Evolutionary conservation across 2,888 invertebrate genomes (phyloP).

Genomic region (Torymus aiolomorphi): DNA sequence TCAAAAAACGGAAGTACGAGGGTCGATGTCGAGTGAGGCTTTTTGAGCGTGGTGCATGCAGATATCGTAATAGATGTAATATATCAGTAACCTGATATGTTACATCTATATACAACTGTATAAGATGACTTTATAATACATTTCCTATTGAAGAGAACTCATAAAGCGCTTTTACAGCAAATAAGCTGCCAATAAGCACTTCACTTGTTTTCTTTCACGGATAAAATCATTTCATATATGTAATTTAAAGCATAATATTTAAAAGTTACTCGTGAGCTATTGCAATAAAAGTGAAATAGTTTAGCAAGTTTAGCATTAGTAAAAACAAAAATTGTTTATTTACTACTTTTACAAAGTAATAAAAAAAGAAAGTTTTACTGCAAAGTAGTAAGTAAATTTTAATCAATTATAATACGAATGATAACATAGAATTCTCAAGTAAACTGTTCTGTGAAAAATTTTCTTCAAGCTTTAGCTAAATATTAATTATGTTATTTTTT

Average conservation of each 20-base stretch:
- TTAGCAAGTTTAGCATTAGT: too few relatives aligned
- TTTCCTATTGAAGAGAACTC: not conserved
- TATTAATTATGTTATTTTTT: too few relatives aligned
- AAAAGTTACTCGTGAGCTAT: not conserved
- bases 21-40: slow-evolving; percentile 36
- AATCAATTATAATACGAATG: too few relatives aligned
- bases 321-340: too few relatives aligned
- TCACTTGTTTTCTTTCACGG: not conserved
- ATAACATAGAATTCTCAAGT: too few relatives aligned
- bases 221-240: not conserved
- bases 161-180: not conserved
- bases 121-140: not conserved
- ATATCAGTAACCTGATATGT: not conserved
- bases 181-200: slow-evolving; percentile 22
- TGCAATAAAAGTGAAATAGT: too few relatives aligned
- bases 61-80: slow-evolving; percentile 12
- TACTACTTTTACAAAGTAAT: too few relatives aligned
- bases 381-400: too few relatives aligned
- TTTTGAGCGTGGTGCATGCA: slow-evolving; percentile 37
- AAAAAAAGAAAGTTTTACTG: too few relatives aligned
- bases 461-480: too few relatives aligned
- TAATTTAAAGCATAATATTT: not conserved
- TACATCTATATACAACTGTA: not conserved
- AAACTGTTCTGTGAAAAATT: too few relatives aligned
- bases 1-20: not conserved